Evolutionary conservation across 1,140 invertebrate species (phyloP), one percentile per base, ranked within the genome.

Genomic region (Araneus ventricosus): DNA sequence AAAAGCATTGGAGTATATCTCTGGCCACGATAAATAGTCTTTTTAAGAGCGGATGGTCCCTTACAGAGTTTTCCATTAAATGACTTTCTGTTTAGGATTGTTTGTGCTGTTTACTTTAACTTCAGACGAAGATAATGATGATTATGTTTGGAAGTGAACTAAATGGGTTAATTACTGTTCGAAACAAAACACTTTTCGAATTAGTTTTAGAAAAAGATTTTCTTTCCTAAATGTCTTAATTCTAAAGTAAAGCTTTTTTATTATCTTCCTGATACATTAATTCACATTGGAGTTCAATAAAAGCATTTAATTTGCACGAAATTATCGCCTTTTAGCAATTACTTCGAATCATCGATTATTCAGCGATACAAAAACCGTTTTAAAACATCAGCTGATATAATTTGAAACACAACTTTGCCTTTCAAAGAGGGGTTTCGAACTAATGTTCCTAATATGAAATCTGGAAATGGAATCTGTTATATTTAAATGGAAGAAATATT

Each of bases 151-250:
- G 27, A 84, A 84, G 34, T 5, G 34, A 34, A 34, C 70, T 37
- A 75, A 75, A 37, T 37, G 70, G 70, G 70, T 30, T 84, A 84
- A 84, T 57, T 84, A 57, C 82, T n/a, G 39, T 57, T 41, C 39
- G 27, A n/a, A 84, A 84, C 82, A 84, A 84, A 84, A 41, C 41
- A 57, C 82, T 34, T 52, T 84, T 84, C 34, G 45, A 84, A 84
- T 52, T 84, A 20, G 30, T 34, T 27, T 75, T 75, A 34, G 30
- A 37, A 37, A 75, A 75, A 37, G 30, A 14, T 5, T 75, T 30
- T 20, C 8, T 63, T 75, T 37, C 70, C 70, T 30, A 75, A 37
- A 34, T 75, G 70, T 20, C 27, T 67, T 67, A 27, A 67, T 67
- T 67, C 27, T n/a, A 67, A 67, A 67, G 24, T 27, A 27, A 67